Conservation (phyloP, 2,888 invertebrate genomes). For the Hypsopygia costalis region DNA sequence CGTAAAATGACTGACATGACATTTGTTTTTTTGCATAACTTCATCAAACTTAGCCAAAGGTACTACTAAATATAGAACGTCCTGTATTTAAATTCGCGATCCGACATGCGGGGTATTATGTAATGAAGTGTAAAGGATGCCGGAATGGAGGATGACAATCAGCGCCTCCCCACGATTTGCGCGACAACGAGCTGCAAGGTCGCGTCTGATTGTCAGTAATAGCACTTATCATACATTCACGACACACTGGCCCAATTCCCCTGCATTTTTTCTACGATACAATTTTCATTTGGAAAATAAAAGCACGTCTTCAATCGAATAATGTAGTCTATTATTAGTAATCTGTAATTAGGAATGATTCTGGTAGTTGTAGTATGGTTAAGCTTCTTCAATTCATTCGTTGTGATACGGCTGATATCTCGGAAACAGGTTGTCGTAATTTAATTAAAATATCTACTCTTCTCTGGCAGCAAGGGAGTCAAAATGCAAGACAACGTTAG, state of each 20-base stretch:
- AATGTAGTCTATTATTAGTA: no score
- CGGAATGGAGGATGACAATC: slow-evolving; percentile 71
- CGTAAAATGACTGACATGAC: slow-evolving; percentile 13
- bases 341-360: no score
- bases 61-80: slow-evolving; percentile 2
- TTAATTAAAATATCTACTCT: no score
- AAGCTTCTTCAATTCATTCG: no score
- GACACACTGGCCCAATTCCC: slow-evolving; percentile 62
- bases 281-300: no score
- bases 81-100: slow-evolving; percentile 21
- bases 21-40: background rate
- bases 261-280: slow-evolving; percentile 27
- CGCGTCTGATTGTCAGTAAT: slow-evolving; percentile 75
- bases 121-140: slow-evolving; percentile 73
- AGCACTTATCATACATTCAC: slow-evolving; percentile 59
- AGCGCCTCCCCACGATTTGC: slow-evolving; percentile 72
- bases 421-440: no score
- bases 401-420: no score
- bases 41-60: no score
- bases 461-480: no score
- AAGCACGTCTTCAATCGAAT: no score
- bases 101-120: slow-evolving; percentile 39
- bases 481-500: no score
- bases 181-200: slow-evolving; percentile 76
- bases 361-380: no score